Percentiles rank a stretch among this genome's conserved stretches.
These are phyloP conservation scores for Synergus itoensis DNA, from an alignment of 2,888 invertebrate genomes.

Conservation along the genomic window DNA sequence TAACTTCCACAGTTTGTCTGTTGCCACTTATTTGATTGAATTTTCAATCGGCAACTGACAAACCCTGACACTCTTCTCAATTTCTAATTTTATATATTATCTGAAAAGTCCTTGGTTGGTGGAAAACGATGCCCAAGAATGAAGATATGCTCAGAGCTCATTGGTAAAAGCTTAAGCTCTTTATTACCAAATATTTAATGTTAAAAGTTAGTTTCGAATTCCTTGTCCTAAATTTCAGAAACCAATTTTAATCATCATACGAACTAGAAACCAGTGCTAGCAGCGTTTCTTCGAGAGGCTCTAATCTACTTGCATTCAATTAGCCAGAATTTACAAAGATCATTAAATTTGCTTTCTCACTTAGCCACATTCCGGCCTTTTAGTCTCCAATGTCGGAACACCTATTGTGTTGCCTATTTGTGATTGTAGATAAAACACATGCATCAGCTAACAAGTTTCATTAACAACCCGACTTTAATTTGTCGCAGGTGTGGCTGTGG, in stretches of 20 bases:
- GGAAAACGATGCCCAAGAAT: not conserved
- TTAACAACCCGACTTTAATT: slow-evolving; percentile 38
- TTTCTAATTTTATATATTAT: not conserved
- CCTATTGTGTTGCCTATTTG: slow-evolving; percentile 11
- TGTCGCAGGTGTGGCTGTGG: slow-evolving; percentile 85
- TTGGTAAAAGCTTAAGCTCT: slow-evolving; percentile 2
- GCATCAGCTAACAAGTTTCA: slow-evolving; percentile 35
- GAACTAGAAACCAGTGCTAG: not conserved
- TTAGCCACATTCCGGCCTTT: not conserved
- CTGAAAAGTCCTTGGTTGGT: not conserved
- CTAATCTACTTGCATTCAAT: slow-evolving; percentile 17
- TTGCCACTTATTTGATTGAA: not conserved
- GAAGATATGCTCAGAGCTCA: not conserved
- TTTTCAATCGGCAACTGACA: not conserved
- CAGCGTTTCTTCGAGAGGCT: not conserved
- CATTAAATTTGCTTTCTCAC: slow-evolving; percentile 8
- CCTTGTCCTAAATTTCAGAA: not conserved
- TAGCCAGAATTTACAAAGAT: not conserved
- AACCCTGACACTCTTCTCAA: not conserved
- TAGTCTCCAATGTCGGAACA: not conserved
- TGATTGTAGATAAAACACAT: slow-evolving; percentile 10
- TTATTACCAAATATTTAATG: not conserved
- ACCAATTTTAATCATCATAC: not conserved
- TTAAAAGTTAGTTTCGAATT: not conserved
- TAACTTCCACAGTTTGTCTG: not conserved